A percentile compares a stretch with the other conserved stretches of the same genome.
Evolutionary conservation across 2,113 vertebrate genomes (phyloP).

Genomic region (Gnathonemus longibarbis): DNA sequence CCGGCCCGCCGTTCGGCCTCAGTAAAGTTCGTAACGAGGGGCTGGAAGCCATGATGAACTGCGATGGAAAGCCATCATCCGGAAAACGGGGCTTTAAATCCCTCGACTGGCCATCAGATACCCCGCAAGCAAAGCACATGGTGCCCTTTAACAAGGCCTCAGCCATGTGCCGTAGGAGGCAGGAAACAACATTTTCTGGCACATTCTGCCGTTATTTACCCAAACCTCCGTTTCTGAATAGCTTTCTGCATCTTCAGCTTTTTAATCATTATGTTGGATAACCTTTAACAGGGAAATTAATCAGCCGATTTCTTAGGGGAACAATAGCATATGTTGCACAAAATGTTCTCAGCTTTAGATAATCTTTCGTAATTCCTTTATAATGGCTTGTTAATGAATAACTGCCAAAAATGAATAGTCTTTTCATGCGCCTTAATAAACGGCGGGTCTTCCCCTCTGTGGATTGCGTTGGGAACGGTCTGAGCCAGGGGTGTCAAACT

Average conservation of each 20-base stretch:
- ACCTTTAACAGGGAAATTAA: slow-evolving; percentile 8
- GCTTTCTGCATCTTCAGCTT: background rate
- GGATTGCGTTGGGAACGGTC: background rate
- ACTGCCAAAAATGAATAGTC: slow-evolving; percentile 9
- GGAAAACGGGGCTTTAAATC: background rate
- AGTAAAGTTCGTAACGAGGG: background rate
- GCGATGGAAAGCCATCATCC: background rate
- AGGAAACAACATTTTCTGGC: background rate
- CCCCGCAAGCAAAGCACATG: background rate
- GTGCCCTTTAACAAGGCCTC: background rate
- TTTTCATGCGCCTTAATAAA: background rate
- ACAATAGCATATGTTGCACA: background rate
- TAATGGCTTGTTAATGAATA: background rate
- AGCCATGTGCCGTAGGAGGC: background rate
- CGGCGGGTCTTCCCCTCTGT: no score
- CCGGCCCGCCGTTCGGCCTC: background rate
- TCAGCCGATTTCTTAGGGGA: background rate
- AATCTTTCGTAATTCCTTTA: background rate
- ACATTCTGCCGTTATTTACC: background rate
- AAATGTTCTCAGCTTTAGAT: background rate
- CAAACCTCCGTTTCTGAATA: background rate
- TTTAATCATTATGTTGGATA: background rate
- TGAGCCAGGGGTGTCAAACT: no score
- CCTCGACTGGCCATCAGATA: background rate
- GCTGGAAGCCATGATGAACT: background rate